Percentiles rank a stretch among this genome's conserved stretches.
Evolutionary conservation across 1,140 invertebrate species (phyloP).

Genomic region (Drosophila melanica): DNA sequence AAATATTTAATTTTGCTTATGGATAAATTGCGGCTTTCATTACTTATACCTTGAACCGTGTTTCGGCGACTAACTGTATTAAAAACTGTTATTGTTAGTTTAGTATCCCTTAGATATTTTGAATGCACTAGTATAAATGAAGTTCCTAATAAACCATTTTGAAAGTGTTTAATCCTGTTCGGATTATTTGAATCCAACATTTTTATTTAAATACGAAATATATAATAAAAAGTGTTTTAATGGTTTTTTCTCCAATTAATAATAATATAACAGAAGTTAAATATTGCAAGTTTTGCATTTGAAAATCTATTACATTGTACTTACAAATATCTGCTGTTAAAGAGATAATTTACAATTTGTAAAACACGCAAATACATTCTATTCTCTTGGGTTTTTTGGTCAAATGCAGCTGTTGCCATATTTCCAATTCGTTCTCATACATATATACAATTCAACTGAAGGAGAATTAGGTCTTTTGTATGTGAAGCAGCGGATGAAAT

Average conservation of each 20-base stretch:
- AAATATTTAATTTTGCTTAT: background rate
- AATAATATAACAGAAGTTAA: too few relatives aligned
- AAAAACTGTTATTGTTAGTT: too few relatives aligned
- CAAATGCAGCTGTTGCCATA: slow-evolving; percentile 25
- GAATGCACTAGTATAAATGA: too few relatives aligned
- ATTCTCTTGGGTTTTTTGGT: background rate
- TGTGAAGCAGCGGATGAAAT: slow-evolving; percentile 1
- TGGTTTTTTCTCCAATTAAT: too few relatives aligned
- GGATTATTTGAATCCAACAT: too few relatives aligned
- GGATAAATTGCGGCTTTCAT: background rate
- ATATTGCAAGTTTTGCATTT: background rate
- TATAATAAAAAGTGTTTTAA: too few relatives aligned
- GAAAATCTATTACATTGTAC: slow-evolving; percentile 16
- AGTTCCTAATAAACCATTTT: too few relatives aligned
- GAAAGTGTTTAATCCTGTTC: too few relatives aligned
- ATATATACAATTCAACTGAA: slow-evolving; percentile 10
- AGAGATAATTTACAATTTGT: slow-evolving; percentile 16
- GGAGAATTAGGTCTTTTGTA: background rate
- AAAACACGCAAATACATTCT: slow-evolving; percentile 1
- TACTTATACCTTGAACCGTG: background rate
- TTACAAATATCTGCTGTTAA: slow-evolving; percentile 31
- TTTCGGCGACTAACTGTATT: background rate
- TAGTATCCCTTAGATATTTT: too few relatives aligned
- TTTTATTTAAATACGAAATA: too few relatives aligned
- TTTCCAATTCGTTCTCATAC: slow-evolving; percentile 13